Base-by-base conservation (phyloP, 2,797 vertebrate species). In the Pipistrellus pipistrellus region DNA sequence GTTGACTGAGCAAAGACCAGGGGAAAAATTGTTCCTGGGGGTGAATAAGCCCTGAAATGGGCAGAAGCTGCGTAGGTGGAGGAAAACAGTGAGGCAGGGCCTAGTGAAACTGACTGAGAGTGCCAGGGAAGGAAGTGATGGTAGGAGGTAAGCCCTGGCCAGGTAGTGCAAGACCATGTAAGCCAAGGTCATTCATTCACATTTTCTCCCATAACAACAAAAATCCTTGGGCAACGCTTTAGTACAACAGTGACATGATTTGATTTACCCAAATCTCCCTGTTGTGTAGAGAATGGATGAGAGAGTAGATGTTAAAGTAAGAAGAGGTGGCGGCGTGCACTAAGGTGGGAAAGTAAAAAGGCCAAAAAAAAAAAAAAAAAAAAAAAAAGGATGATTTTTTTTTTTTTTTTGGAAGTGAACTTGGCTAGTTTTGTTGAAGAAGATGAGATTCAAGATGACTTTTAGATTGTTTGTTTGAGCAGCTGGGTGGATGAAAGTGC, bases 251-350 rank as follows among this genome's bases (percentile, higher is more conserved):
- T 85, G 25, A 90, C 46, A 88, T 0, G 4, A 62, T 85, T 41
- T 93, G 84, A 76, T 85, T 77, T 88, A 35, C 20, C 55, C 84
- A 80, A 84, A 55, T 38, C 15, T 78, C 25, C 75, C 18, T 88
- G 48, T 53, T 83, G 8, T 55, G 4, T 69, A 48, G 38, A 59
- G 30, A 92, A 51, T 30, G 9, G 38, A 81, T 48, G 32, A 75
- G 38, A 73, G 23, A 23, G 30, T 1, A 30, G 23, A 55, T 38
- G 38, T 88, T 91, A 78, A 64, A 30, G 12, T 76, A 41, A 68
- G 17, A 80, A 77, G 55, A 62, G 59, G 38, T 59, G 44, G 53
- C n/a, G 20, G 8, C 41, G 73, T 92, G 11, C 30, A 51, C 14
- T 57, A 27, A 12, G 14, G n/a, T 48, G 38, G 23, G 41, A 3